Percentiles rank a stretch among this genome's conserved stretches.
These are phyloP conservation scores for Diphyllodes magnificus DNA, from an alignment of 2,113 vertebrate genomes.

Conservation along the genomic window DNA sequence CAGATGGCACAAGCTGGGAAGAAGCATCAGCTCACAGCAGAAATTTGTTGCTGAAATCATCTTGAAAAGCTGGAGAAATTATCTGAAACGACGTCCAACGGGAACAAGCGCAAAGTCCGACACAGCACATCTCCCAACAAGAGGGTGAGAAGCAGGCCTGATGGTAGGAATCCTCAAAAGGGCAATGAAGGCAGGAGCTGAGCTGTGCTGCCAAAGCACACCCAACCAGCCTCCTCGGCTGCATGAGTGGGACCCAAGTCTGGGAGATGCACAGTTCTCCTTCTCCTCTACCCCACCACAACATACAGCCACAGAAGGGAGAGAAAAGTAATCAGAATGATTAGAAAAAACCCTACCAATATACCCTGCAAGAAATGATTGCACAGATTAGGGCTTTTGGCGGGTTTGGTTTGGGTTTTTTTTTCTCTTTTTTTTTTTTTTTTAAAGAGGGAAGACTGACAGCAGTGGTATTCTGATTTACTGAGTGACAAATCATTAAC, in stretches of 20 bases:
- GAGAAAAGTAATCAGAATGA: not conserved
- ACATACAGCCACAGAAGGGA: not conserved
- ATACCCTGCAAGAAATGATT: not conserved
- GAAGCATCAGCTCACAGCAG: not conserved
- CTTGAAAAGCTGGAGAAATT: not conserved
- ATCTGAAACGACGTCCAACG: fast-evolving
- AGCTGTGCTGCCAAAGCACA: not conserved
- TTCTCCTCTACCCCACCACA: not conserved
- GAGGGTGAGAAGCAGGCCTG: not conserved
- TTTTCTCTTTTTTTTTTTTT: not conserved
- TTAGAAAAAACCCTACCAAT: not conserved
- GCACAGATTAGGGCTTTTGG: not conserved
- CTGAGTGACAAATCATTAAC: not conserved
- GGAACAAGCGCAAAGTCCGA: not conserved
- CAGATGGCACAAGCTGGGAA: not conserved
- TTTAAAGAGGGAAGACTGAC: not conserved
- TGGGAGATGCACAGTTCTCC: not conserved
- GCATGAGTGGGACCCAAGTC: not conserved
- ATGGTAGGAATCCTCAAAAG: not conserved
- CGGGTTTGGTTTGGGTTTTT: not conserved
- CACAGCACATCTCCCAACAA: not conserved
- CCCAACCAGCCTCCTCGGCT: fast-evolving
- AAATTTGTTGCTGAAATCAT: not conserved
- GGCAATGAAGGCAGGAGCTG: not conserved
- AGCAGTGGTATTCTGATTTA: not conserved